These are phyloP conservation scores for Hemicrepidius hirtus DNA, from an alignment of 2,888 invertebrate species.

Conservation along the genomic window DNA sequence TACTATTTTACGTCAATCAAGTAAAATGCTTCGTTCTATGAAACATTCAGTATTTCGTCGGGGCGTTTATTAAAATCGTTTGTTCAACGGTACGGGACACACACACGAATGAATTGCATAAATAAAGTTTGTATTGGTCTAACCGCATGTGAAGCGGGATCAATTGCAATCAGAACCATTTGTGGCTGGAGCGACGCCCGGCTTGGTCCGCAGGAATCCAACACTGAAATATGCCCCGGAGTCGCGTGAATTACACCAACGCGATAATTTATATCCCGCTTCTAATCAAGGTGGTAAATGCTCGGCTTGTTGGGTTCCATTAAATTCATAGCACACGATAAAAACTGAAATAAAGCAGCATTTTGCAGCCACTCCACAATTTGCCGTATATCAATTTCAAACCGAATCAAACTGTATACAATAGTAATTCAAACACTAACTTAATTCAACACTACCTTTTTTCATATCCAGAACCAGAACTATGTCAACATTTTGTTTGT, in stretches of 20 bases:
- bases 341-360: constrained; percentile 52
- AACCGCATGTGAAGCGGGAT: constrained; percentile 58
- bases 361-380: constrained; percentile 47
- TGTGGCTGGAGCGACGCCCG: constrained; percentile 60
- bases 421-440: constrained; percentile 7
- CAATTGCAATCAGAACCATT: constrained; percentile 64
- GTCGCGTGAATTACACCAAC: constrained; percentile 68
- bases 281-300: constrained; percentile 70
- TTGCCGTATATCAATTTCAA: constrained; percentile 40
- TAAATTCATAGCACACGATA: constrained; percentile 64
- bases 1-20: constrained; percentile 51
- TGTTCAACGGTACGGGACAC: constrained; percentile 41
- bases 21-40: constrained; percentile 46
- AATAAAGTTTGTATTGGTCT: constrained; percentile 51
- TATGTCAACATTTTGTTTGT: too few relatives aligned
- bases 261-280: constrained; percentile 69
- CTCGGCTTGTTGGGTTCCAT: constrained; percentile 65
- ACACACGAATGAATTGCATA: constrained; percentile 50
- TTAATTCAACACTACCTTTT: constrained; percentile 2
- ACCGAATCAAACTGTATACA: constrained; percentile 33
- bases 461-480: not conserved
- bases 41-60: constrained; percentile 43
- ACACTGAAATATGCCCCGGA: constrained; percentile 68
- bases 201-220: constrained; percentile 59
- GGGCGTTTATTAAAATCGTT: constrained; percentile 51